A percentile compares a stretch with the other conserved stretches of the same genome.
These are phyloP conservation scores for Heliconius aoede DNA, from an alignment of 2,888 invertebrate genomes.

Conservation along the genomic window DNA sequence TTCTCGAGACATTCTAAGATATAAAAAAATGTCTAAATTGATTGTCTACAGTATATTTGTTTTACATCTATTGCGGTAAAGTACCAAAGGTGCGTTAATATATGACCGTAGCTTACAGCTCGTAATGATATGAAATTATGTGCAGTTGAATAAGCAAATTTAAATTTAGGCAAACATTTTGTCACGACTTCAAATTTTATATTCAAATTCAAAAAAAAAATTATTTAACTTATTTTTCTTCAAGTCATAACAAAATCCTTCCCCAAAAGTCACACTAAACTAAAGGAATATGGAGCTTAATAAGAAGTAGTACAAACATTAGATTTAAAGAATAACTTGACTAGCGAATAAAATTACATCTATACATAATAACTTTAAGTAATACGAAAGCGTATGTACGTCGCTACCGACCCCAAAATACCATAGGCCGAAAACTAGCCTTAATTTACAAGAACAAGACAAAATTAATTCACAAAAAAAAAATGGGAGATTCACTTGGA, in stretches of 20 bases:
- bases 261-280: slow-evolving; percentile 45
- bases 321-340: slow-evolving; percentile 73
- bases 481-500: slow-evolving; percentile 6
- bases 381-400: slow-evolving; percentile 67
- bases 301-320: slow-evolving; percentile 61
- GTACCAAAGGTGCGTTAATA: slow-evolving; percentile 61
- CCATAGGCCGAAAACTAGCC: slow-evolving; percentile 36
- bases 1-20: slow-evolving; percentile 24
- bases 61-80: slow-evolving; percentile 38
- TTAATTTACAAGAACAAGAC: slow-evolving; percentile 19
- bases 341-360: slow-evolving; percentile 78
- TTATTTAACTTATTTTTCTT: neutral
- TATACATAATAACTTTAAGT: slow-evolving; percentile 71
- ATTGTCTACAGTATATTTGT: slow-evolving; percentile 49
- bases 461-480: slow-evolving; percentile 25
- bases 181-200: slow-evolving; percentile 11
- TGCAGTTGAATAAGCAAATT: slow-evolving; percentile 49
- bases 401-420: slow-evolving; percentile 45
- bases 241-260: slow-evolving; percentile 23
- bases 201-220: neutral
- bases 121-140: slow-evolving; percentile 61
- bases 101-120: slow-evolving; percentile 50
- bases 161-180: slow-evolving; percentile 28
- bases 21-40: slow-evolving; percentile 44
- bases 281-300: slow-evolving; percentile 58